phyloP scores from a whole-genome alignment of 1,140 invertebrate genomes.

The Zaprionus davidi region DNA sequence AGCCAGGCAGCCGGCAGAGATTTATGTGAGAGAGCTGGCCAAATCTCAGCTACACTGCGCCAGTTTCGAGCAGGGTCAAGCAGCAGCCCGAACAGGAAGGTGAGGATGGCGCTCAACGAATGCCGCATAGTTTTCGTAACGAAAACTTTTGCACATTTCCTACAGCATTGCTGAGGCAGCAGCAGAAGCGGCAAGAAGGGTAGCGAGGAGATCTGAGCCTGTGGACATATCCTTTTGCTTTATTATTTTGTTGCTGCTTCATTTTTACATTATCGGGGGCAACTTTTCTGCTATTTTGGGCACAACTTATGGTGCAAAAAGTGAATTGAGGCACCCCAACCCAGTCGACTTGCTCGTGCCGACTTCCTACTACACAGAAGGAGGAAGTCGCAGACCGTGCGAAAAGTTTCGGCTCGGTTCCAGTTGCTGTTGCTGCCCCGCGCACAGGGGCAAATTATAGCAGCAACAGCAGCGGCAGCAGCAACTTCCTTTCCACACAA shows the following conservation, averaged over 20 bases:
- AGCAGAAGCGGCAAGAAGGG: conserved; percentile 1
- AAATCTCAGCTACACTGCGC: conserved; percentile 1
- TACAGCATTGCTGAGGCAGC: conserved; percentile 41
- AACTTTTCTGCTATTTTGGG: conserved; percentile 79
- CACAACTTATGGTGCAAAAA: conserved; percentile 80
- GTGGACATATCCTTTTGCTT: conserved; percentile 54
- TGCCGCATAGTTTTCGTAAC: conserved; percentile 44
- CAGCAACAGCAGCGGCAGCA: not conserved
- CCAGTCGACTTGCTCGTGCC: conserved; percentile 60
- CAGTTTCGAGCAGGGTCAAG: conserved; percentile 27
- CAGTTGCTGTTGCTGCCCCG: conserved; percentile 15
- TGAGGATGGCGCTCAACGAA: not conserved
- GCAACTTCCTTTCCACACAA: conserved; percentile 76
- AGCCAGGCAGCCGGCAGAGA: conserved; percentile 41
- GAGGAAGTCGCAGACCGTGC: conserved; percentile 77
- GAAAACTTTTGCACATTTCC: conserved; percentile 54
- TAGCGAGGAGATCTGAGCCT: conserved; percentile 16
- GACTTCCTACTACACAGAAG: conserved; percentile 64
- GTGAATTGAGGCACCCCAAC: conserved; percentile 58
- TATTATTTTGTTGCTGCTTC: conserved; percentile 62
- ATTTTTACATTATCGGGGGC: conserved; percentile 77
- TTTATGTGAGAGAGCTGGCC: conserved; percentile 64
- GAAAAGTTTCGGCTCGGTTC: conserved; percentile 47
- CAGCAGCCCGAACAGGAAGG: not conserved
- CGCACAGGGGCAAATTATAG: conserved; percentile 39